Conservation (phyloP, 2,113 vertebrate genomes). For the Cervus canadensis region DNA sequence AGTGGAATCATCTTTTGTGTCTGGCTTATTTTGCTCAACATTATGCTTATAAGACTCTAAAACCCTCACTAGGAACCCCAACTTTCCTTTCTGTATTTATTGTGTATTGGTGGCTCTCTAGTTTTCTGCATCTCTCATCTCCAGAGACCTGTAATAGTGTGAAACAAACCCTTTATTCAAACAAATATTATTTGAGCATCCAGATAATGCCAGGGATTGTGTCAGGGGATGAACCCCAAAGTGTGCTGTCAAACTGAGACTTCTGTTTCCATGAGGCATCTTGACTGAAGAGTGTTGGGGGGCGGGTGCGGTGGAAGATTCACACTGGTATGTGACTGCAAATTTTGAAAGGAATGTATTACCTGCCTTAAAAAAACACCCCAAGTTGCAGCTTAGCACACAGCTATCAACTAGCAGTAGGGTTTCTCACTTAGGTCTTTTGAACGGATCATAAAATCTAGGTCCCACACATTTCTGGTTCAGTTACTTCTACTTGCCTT, state of each 20-base stretch:
- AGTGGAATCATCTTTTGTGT: not conserved
- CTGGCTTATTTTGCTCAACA: not conserved
- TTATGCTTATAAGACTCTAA: not conserved
- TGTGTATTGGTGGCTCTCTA: not conserved
- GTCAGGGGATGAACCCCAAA: not conserved
- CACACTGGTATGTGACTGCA: not conserved
- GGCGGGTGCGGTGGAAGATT: not conserved
- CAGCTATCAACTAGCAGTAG: not conserved
- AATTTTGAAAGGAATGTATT: conserved; percentile 5
- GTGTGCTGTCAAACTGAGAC: not conserved
- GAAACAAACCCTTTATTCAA: not conserved
- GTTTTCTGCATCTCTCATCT: not conserved
- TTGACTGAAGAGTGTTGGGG: not conserved
- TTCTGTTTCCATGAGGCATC: not conserved
- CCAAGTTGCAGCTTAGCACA: not conserved
- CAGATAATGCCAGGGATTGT: not conserved
- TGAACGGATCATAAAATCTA: not conserved
- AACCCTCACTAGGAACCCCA: not conserved
- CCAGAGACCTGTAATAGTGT: not conserved
- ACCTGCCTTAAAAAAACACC: not conserved
- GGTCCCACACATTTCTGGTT: not conserved
- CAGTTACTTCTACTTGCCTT: not conserved
- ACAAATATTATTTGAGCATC: not conserved
- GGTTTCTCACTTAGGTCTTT: not conserved
- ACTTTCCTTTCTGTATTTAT: not conserved